Evolutionary conservation across 2,113 vertebrate species (phyloP), one percentile per base, ranked within the genome.

Genomic region (Echinops telfairi): DNA sequence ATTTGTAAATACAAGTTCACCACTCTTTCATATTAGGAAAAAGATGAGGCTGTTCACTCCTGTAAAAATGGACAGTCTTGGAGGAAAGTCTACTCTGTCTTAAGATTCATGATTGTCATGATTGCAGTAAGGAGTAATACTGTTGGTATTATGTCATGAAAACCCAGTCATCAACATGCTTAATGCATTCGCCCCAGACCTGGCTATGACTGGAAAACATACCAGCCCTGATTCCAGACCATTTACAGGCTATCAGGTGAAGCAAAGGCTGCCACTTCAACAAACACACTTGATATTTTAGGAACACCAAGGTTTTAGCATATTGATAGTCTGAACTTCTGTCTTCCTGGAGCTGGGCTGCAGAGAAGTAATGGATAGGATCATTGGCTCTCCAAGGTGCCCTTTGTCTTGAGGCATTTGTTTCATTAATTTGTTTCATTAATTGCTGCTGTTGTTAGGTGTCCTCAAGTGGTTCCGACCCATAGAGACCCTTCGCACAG

Each of bases 1-100:
- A 57, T 82, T 85, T 86, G 3, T 91, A 85, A 86, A 29, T 53
- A 25, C 43, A 93, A 91, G 47, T 53, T 2, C 47, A 53, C 47
- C 47, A 53, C 10, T 53, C 47, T 53, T 20, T 71, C 64, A 76
- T 87, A 95, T 95, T 23, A 53, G 47, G 47, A 62, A 62, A 62
- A 25, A 25, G 60, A 62, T 8, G 5, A 62, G 60, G 23, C 60
- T 62, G 60, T 12, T 19, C 60, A 62, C 60, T 62, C 60, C 23
- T 62, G 20, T 25, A 62, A 62, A 62, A 25, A 62, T 62, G 5
- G 4, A 8, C 23, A 62, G 15, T 6, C 17, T 62, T 62, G 20
- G 60, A 62, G 60, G 60, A 62, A 62, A 7, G 6, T 62, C 60
- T 62, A 62, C 60, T 22, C 60, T 62, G 60, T 62, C 23, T 25